phyloP scores from a whole-genome alignment of 2,888 invertebrate species.

The Philopedon plagiatum region DNA sequence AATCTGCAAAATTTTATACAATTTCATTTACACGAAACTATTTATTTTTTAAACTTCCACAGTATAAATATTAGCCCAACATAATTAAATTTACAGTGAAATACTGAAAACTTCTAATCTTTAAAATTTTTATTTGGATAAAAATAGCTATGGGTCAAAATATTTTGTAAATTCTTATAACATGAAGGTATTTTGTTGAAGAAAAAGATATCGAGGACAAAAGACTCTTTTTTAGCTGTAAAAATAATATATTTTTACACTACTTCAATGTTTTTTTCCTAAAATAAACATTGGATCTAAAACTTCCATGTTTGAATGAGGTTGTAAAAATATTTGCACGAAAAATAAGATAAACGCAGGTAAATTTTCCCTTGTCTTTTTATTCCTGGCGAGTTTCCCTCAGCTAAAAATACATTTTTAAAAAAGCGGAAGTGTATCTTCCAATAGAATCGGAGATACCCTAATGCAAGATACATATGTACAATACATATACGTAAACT shows the following conservation, averaged over 20 bases:
- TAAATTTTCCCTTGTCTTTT: slow-evolving; percentile 27
- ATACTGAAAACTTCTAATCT: neutral
- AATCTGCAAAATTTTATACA: slow-evolving; percentile 56
- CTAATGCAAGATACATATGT: too few species aligned
- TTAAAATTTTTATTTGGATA: slow-evolving; percentile 3
- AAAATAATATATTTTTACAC: slow-evolving; percentile 11
- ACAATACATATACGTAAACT: too few species aligned
- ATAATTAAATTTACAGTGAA: slow-evolving; percentile 32
- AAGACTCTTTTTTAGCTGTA: neutral
- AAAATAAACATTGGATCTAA: slow-evolving; percentile 4
- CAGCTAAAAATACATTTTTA: slow-evolving; percentile 31
- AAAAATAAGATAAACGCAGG: slow-evolving; percentile 15
- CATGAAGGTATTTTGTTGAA: neutral
- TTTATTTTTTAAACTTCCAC: slow-evolving; percentile 27
- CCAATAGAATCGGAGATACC: slow-evolving; percentile 31
- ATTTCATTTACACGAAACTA: slow-evolving; percentile 27
- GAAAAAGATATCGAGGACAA: neutral
- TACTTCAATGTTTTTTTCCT: slow-evolving; percentile 3
- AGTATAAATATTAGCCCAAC: slow-evolving; percentile 24
- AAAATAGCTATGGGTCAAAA: slow-evolving; percentile 16
- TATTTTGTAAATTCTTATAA: slow-evolving; percentile 15
- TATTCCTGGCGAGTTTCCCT: slow-evolving; percentile 24
- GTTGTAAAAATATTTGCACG: slow-evolving; percentile 17
- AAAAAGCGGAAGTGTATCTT: slow-evolving; percentile 31
- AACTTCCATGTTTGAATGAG: slow-evolving; percentile 14